Base-by-base conservation (phyloP, 2,797 vertebrate genomes). In the Mionectes olivaceus region DNA sequence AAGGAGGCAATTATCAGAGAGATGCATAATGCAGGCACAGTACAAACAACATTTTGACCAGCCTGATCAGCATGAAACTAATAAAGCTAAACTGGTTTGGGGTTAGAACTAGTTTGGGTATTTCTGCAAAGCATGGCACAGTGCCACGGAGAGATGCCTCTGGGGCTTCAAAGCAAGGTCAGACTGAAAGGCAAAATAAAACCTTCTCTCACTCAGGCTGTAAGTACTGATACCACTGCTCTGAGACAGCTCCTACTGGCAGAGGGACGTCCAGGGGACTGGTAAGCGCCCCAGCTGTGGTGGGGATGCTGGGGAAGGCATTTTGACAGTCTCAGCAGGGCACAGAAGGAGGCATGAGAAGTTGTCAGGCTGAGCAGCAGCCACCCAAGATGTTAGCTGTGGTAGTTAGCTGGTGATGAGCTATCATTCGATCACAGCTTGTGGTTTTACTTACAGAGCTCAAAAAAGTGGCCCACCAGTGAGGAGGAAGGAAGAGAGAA, bases 361-460 rank as follows among this genome's bases (percentile, higher is more conserved):
- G 33, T 15, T 88, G 69, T 23, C 35, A 23, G 2, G 8, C 27
- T 61, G 47, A 56, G 70, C 46, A 64, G 52, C 61, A 87, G 63
- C n/a, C 44, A 47, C 25, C 2, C 4, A 4, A 70, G 65, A 32
- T 37, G 39, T 11, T 43, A n/a, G 78, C 73, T 83, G 71, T 16
- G 44, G 56, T 80, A 33, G 32, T 35, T 43, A 92, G 67, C 50
- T 83, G 78, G 74, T 8, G 7, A 65, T 33, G 37, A 79, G 53
- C 39, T 52, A 50, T 30, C 1, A 0, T 63, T 93, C 30, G 37
- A 22, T 49, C 5, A 3, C n/a, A 92, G 63, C 27, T 77, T 94
- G 94, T 86, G 73, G 86, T 83, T 95, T 96, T 60, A 55, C 30
- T 83, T 46, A 47, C 41, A 84, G 49, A 74, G 52, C 33, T 87